Evolutionary conservation across 1,140 invertebrate species (phyloP), one percentile per base, ranked within the genome.

Genomic region (Ceratina australensis): DNA sequence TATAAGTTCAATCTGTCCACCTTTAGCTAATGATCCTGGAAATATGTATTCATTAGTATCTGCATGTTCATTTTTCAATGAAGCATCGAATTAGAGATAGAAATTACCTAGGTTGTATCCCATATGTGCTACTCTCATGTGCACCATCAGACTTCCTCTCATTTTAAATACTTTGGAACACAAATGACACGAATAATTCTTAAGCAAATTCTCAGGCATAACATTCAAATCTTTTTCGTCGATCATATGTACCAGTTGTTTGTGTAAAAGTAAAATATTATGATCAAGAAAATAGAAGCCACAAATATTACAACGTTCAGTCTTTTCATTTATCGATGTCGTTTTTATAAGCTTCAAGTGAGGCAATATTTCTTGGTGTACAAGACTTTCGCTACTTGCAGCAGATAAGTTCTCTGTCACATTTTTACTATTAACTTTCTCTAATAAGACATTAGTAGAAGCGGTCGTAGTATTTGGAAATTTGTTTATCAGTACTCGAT

Each of bases 91-190:
- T 78, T 50, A 42, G 7, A 10, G 33, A 42, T 52, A 67, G 60
- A 64, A 81, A 76, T 86, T 86, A 89, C 90, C 87, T 68, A 83
- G 80, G 88, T 89, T 90, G 52, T 88, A 92, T 42, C 94, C 93
- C 81, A 93, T 94, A 91, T 97, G 96, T 0, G 96, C 95, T 24
- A 97, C 95, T 89, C 95, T 93, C 85, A 96, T 93, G 91, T 97
- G 96, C 2, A 97, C 94, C 93, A 96, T 96, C 1, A 97, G 87
- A 76, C 96, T 96, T 7, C 96, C 96, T 82, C 94, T 93, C 95
- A 96, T 96, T 89, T 96, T 96, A 85, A 97, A 97, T 61, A 94
- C 93, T 89, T 96, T 96, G 1, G 95, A 93, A 86, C 96, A 97
- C 24, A 96, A 91, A 87, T 96, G 95, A 89, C 96, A 97, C 47